Base-by-base conservation (phyloP, 23 tunicate species). In the Trididemnum miniatum region DNA sequence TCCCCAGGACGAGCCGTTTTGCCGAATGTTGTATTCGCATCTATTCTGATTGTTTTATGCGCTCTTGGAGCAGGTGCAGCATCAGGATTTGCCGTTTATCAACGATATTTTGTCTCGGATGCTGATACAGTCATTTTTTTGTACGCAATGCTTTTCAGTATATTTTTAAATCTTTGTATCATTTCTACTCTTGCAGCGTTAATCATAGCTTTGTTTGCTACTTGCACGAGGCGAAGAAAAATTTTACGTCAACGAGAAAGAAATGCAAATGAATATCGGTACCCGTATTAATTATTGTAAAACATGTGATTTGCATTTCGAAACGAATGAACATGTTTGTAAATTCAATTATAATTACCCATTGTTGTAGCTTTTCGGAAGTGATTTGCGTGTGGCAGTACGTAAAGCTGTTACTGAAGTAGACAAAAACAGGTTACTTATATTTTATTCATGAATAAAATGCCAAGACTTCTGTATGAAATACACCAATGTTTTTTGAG, bases 21-120 rank as follows among this genome's bases (percentile, higher is more conserved):
- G 33, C 81, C 85, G 3, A 35, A 50, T 30, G 40, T 51, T 29
- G 20, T 82, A 18, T 0, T 78, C 29, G 85, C 92, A 1, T 29
- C 44, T 5, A 7, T 59, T 4, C 20, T 87, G 1, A 64, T 82
- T 36, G 2, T 25, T 9, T 52, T 87, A 0, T 64, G 71, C 7
- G 81, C 86, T 35, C 26, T 87, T 15, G 49, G 38, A 7, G 91
- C 80, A 20, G 1, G 78, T 4, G 75, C 35, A 59, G 85, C 69
- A 4, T 36, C 78, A 15, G 80, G 72, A 23, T 92, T 35, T 59
- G 63, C 62, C 2, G 40, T 72, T 2, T 86, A 78, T 36, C 87
- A 92, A 65, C 65, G 97, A 15, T 52, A 71, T 59, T 84, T 84
- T 71, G 20, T 92, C 51, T 89, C 97, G 7, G 83, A 92, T 71